Percentiles rank a stretch among this genome's conserved stretches.
Conservation (phyloP, 2,888 invertebrate genomes). For the Peribatodes rhomboidaria region DNA sequence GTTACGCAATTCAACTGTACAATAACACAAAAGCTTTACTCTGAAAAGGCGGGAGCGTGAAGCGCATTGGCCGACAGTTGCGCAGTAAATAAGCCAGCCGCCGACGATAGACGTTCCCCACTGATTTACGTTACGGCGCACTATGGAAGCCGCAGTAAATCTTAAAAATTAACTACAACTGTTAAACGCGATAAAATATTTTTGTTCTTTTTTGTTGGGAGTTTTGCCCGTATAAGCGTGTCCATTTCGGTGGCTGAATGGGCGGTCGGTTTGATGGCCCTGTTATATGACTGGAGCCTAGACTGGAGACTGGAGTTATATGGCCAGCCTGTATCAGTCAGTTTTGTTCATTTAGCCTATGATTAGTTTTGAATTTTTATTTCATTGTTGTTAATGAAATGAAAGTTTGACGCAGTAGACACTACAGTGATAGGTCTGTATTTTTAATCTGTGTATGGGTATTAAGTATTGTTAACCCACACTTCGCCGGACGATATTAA, state of each 20-base stretch:
- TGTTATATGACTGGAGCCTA: constrained; percentile 18
- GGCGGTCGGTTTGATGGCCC: constrained; percentile 15
- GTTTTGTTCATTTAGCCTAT: constrained; percentile 2
- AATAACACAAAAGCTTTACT: constrained; percentile 32
- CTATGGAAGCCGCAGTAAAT: constrained; percentile 61
- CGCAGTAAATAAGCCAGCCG: constrained; percentile 58
- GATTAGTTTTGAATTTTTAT: no score
- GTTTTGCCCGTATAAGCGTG: constrained; percentile 19
- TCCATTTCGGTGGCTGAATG: constrained; percentile 20
- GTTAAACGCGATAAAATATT: constrained; percentile 45
- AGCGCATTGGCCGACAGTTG: constrained; percentile 28
- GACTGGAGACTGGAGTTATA: no score
- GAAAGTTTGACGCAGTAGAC: no score
- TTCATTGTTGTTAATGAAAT: no score
- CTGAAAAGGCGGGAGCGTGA: neutral
- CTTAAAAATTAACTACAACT: constrained; percentile 56
- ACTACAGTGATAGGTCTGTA: no score
- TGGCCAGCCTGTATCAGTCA: constrained; percentile 10
- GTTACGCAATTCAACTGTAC: neutral
- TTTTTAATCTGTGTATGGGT: no score
- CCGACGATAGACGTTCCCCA: constrained; percentile 58
- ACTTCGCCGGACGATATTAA: no score
- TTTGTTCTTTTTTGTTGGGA: constrained; percentile 28
- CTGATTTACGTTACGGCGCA: constrained; percentile 67
- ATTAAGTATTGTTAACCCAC: no score